Evolutionary conservation across 2,888 invertebrate genomes (phyloP), one percentile per base, ranked within the genome.

Genomic region (Autographa pulchrina): DNA sequence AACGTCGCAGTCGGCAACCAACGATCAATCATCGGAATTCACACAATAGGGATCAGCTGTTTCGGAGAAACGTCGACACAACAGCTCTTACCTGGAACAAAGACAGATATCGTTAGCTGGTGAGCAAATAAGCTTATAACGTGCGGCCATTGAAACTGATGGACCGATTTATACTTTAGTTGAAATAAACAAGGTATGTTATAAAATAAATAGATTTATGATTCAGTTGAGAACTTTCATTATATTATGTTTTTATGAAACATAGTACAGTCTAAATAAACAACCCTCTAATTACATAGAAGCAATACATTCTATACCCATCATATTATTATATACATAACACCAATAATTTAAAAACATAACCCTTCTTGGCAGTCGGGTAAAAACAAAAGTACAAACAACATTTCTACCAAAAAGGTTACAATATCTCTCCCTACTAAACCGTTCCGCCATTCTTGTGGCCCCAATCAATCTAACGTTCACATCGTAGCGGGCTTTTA

Each of bases 1-100:
- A 64, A 78, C 60, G 65, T 78, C 70, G 43, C 73, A 72, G 58
- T 62, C 62, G 64, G 31, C 72, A 60, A 69, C 63, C 69, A 63
- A 65, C 71, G 74, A 84, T 86, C 81, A 81, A 84, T 86, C 86
- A 86, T 80, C 66, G 78, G 76, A 81, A 79, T 77, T 76, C 70
- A 65, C 71, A 79, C 79, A 80, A 78, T 75, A 74, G 74, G 79
- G 77, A 85, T 83, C 80, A 72, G 79, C 72, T 69, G 72, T 41
- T 87, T 88, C 88, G 84, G 71, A 83, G 89, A 89, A 89, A 77
- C 65, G 68, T 79, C 76, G 67, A 71, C 76, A 76, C 80, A 74
- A 83, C 77, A 77, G 63, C 73, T 83, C 88, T 92, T 92, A 92
- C 92, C 92, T 92, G 89, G 80, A 92, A 92, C 88, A 90, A 91